Evolutionary conservation across 2,888 invertebrate genomes (phyloP).

Genomic region (Philereme transversata): DNA sequence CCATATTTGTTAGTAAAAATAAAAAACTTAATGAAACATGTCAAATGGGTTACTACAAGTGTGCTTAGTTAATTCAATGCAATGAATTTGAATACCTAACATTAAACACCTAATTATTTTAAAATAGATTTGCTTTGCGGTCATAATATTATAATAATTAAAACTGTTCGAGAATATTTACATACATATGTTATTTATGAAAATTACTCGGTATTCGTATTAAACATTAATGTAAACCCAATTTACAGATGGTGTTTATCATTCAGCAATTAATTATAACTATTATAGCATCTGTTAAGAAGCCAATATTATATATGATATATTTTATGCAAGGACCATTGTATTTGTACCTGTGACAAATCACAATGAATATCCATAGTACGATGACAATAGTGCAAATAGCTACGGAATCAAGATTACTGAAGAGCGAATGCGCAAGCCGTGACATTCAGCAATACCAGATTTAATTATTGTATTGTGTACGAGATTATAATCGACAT

Average conservation of each 20-base stretch:
- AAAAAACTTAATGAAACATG: too few relatives aligned
- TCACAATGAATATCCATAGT: slow-evolving; percentile 49
- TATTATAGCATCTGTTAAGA: slow-evolving; percentile 40
- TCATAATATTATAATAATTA: slow-evolving; percentile 10
- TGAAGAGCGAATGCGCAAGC: slow-evolving; percentile 38
- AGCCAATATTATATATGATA: slow-evolving; percentile 42
- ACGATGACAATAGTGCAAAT: slow-evolving; percentile 48
- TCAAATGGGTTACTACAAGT: too few relatives aligned
- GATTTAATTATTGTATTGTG: slow-evolving; percentile 11
- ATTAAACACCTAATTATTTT: slow-evolving; percentile 2
- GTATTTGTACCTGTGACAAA: slow-evolving; percentile 64
- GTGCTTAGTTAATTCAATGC: neutral
- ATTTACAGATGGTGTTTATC: slow-evolving; percentile 18
- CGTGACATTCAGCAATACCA: slow-evolving; percentile 12
- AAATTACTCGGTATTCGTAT: slow-evolving; percentile 8
- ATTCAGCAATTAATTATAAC: slow-evolving; percentile 19
- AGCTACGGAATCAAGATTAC: slow-evolving; percentile 46
- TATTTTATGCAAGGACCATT: slow-evolving; percentile 66
- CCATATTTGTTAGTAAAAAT: too few relatives aligned
- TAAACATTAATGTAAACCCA: slow-evolving; percentile 17
- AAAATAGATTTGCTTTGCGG: slow-evolving; percentile 13
- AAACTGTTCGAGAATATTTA: slow-evolving; percentile 1
- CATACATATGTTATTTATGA: slow-evolving; percentile 16
- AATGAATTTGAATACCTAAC: slow-evolving; percentile 1
- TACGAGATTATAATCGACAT: slow-evolving; percentile 7